Conservation (phyloP, 1,140 invertebrate genomes). For the Sesamia nonagrioides region DNA sequence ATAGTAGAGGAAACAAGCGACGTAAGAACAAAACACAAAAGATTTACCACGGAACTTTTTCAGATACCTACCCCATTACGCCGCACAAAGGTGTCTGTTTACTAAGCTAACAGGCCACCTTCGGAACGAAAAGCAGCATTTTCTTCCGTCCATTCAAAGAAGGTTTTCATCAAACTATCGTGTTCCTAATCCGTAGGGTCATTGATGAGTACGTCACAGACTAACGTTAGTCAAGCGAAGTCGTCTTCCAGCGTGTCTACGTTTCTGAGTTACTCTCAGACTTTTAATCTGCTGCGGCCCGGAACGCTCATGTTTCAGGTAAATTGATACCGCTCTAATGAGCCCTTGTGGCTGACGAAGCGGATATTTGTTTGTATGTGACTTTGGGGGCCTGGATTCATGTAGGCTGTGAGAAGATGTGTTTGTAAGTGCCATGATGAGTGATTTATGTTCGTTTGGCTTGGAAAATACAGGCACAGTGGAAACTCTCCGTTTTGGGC, state of each 20-base stretch:
- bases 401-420: neutral
- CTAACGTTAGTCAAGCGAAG: slow-evolving; percentile 74
- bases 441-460: slow-evolving; percentile 8
- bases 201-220: slow-evolving; percentile 63
- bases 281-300: slow-evolving; percentile 72
- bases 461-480: neutral
- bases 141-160: neutral
- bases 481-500: neutral
- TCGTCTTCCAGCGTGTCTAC: slow-evolving; percentile 71
- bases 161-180: slow-evolving; percentile 46
- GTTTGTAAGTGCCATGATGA: neutral
- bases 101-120: slow-evolving; percentile 10
- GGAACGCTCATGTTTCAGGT: slow-evolving; percentile 77
- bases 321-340: slow-evolving; percentile 48
- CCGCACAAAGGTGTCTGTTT: slow-evolving; percentile 9
- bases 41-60: neutral
- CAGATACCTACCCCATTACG: neutral
- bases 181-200: slow-evolving; percentile 50
- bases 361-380: slow-evolving; percentile 18
- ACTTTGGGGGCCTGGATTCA: neutral
- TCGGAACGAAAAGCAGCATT: slow-evolving; percentile 8
- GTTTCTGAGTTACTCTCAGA: slow-evolving; percentile 67
- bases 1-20: neutral
- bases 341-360: neutral
- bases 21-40: neutral